These are phyloP conservation scores for Clarias gariepinus DNA, from an alignment of 2,113 vertebrate species.

Conservation along the genomic window DNA sequence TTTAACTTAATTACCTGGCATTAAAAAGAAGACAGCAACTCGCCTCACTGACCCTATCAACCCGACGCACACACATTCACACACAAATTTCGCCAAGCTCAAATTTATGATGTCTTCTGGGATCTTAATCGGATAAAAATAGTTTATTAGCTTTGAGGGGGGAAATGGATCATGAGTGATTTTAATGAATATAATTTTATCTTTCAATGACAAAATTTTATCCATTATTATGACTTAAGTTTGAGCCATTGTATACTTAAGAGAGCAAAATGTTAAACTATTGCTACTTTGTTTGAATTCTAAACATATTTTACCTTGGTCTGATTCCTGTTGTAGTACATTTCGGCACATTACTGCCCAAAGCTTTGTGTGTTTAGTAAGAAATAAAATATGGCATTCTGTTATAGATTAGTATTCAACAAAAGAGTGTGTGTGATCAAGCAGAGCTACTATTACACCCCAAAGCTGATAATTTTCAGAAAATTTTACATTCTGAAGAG, in stretches of 20 bases:
- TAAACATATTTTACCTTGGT: neutral
- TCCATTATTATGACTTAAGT: neutral
- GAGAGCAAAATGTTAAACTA: neutral
- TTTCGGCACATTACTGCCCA: neutral
- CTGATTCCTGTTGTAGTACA: neutral
- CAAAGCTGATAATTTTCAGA: neutral
- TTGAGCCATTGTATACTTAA: constrained; percentile 2
- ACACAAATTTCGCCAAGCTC: neutral
- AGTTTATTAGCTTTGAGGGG: neutral
- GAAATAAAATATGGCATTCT: neutral
- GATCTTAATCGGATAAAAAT: neutral
- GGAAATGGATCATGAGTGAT: neutral
- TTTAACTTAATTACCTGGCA: constrained; percentile 74
- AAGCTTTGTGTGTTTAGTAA: neutral
- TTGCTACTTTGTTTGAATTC: neutral
- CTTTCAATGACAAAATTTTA: neutral
- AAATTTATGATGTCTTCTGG: neutral
- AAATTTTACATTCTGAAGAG: neutral
- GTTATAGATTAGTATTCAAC: neutral
- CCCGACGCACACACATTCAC: constrained; percentile 1
- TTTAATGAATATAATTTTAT: neutral
- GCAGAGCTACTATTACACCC: neutral
- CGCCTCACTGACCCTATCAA: neutral
- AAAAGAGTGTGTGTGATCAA: neutral
- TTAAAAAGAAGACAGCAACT: constrained; percentile 47